Evolutionary conservation across 2,888 invertebrate genomes (phyloP).

Genomic region (Platycheirus rosarum): DNA sequence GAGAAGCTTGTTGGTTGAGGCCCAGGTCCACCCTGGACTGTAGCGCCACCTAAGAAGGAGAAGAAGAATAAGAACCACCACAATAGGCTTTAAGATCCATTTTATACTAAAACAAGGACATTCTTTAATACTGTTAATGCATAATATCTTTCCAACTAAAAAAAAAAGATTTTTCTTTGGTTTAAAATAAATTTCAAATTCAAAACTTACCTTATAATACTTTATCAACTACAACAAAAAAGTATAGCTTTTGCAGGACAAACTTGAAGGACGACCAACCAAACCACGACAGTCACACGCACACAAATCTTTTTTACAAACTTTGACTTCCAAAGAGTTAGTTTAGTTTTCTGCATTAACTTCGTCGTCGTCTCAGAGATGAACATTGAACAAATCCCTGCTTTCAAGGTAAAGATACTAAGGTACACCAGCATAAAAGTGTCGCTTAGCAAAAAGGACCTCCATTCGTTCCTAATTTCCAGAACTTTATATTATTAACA

Average conservation of each 20-base stretch:
- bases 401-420: slow-evolving; percentile 37
- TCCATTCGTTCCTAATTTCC: slow-evolving; percentile 17
- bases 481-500: slow-evolving; percentile 68
- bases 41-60: no score
- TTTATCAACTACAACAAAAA: slow-evolving; percentile 7
- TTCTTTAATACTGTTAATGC: no score
- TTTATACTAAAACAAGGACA: no score
- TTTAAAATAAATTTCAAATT: slow-evolving; percentile 42
- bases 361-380: slow-evolving; percentile 38
- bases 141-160: no score
- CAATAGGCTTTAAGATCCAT: no score
- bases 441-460: slow-evolving; percentile 30
- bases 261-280: slow-evolving; percentile 42
- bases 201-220: slow-evolving; percentile 46
- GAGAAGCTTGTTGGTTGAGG: no score
- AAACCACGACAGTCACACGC: neutral
- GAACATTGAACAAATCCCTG: slow-evolving; percentile 35
- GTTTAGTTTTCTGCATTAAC: slow-evolving; percentile 51
- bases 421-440: slow-evolving; percentile 2
- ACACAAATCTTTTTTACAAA: slow-evolving; percentile 38
- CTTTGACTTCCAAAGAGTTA: slow-evolving; percentile 57
- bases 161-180: neutral
- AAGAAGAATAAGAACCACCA: no score
- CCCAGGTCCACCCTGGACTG: no score
- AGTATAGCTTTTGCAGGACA: slow-evolving; percentile 16